Percentiles rank a stretch among this genome's conserved stretches.
phyloP scores from a whole-genome alignment of 2,888 invertebrate genomes.

The Drosophila falleni region DNA sequence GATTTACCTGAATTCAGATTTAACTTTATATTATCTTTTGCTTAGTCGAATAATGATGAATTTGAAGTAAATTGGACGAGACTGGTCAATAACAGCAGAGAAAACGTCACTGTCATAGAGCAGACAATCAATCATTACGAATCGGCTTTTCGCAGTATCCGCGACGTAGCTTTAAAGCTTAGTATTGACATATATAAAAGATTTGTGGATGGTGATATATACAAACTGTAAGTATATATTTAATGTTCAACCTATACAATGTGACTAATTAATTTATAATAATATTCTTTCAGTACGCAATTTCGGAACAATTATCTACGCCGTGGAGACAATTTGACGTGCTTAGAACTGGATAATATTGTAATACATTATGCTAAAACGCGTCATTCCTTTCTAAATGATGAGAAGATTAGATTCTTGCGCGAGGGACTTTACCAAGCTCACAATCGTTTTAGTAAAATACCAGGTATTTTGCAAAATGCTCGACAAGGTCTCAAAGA shows the following conservation, averaged over 20 bases:
- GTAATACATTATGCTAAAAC: slow-evolving; percentile 12
- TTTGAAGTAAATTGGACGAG: slow-evolving; percentile 33
- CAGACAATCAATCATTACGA: slow-evolving; percentile 30
- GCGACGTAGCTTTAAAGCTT: background rate
- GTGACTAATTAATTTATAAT: background rate
- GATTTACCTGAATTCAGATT: background rate
- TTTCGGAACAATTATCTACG: slow-evolving; percentile 29
- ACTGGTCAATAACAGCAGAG: background rate
- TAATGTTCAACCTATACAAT: background rate
- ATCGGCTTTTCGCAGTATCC: slow-evolving; percentile 33
- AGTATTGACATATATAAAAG: slow-evolving; percentile 21
- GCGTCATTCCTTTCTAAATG: slow-evolving; percentile 6
- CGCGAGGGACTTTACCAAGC: slow-evolving; percentile 27
- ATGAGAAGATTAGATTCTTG: slow-evolving; percentile 18
- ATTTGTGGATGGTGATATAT: slow-evolving; percentile 36
- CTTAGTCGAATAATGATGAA: slow-evolving; percentile 24
- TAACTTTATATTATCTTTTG: background rate
- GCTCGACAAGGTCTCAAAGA: slow-evolving; percentile 16
- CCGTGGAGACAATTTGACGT: background rate
- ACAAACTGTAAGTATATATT: slow-evolving; percentile 43
- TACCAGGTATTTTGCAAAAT: slow-evolving; percentile 18
- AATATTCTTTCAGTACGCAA: slow-evolving; percentile 16
- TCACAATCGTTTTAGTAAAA: slow-evolving; percentile 41
- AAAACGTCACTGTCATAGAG: background rate
- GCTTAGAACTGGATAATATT: background rate